phyloP scores from a whole-genome alignment of 2,888 invertebrate species.

The Ceramica pisi region DNA sequence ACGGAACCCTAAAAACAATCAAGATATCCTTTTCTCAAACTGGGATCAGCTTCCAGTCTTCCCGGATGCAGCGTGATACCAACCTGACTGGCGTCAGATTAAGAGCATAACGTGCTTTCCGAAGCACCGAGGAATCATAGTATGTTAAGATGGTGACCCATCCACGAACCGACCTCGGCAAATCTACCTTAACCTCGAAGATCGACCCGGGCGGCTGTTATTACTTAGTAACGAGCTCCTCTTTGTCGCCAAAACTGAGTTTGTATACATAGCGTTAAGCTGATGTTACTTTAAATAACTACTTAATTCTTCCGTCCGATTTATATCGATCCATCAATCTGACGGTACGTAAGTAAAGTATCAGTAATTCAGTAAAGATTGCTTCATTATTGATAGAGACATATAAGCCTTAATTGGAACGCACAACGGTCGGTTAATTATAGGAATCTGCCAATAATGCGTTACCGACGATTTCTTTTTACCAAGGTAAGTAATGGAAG shows the following conservation, averaged over 20 bases:
- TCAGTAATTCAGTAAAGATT: background rate
- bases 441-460: constrained; percentile 38
- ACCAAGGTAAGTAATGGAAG: constrained; percentile 18
- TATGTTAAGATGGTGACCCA: too few relatives aligned
- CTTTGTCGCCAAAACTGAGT: background rate
- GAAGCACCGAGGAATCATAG: too few relatives aligned
- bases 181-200: too few relatives aligned
- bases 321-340: background rate
- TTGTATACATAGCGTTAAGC: background rate
- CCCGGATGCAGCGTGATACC: too few relatives aligned
- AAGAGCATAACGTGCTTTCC: too few relatives aligned
- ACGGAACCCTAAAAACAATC: too few relatives aligned
- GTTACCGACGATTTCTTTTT: constrained; percentile 28
- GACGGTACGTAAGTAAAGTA: background rate
- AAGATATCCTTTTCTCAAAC: too few relatives aligned
- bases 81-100: too few relatives aligned
- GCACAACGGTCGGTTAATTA: constrained; percentile 16
- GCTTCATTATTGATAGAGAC: background rate
- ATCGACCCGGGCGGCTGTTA: too few relatives aligned
- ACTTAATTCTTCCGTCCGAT: background rate
- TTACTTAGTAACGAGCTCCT: too few relatives aligned
- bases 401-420: constrained; percentile 1
- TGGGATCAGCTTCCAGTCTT: too few relatives aligned
- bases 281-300: background rate
- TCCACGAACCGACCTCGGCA: too few relatives aligned